Conservation (phyloP, 2,888 invertebrate species). For the Operophtera brumata region DNA sequence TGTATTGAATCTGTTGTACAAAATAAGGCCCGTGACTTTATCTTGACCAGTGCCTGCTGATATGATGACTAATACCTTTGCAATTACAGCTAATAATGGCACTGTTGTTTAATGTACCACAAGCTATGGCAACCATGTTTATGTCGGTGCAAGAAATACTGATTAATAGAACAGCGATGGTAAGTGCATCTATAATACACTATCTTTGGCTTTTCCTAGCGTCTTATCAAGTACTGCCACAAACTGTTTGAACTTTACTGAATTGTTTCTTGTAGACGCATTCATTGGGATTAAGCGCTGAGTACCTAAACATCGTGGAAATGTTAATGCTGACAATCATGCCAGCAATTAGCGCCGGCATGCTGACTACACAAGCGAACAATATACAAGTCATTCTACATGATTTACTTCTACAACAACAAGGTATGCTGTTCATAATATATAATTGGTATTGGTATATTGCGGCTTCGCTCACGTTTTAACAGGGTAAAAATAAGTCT, state of each 20-base stretch:
- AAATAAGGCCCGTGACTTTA: too few relatives aligned
- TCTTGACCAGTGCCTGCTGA: too few relatives aligned
- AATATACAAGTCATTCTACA: conserved; percentile 2
- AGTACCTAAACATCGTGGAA: too few relatives aligned
- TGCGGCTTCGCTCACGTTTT: too few relatives aligned
- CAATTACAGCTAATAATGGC: background rate
- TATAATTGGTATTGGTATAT: too few relatives aligned
- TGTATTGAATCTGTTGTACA: background rate
- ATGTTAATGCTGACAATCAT: background rate
- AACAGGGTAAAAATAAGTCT: too few relatives aligned
- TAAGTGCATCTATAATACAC: background rate
- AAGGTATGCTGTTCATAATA: too few relatives aligned
- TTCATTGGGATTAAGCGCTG: too few relatives aligned
- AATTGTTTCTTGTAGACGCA: too few relatives aligned
- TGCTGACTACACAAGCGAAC: conserved; percentile 1
- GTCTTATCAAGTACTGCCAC: too few relatives aligned
- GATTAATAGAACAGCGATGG: background rate
- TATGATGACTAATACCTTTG: background rate
- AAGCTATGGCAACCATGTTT: background rate
- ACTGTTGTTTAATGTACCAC: background rate
- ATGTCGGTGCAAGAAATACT: background rate
- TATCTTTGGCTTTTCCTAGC: too few relatives aligned
- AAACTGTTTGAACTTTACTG: too few relatives aligned
- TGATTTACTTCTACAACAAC: background rate
- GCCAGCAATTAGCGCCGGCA: conserved; percentile 10